phyloP scores from a whole-genome alignment of 2,797 vertebrate species.

The Peromyscus melanophrys region DNA sequence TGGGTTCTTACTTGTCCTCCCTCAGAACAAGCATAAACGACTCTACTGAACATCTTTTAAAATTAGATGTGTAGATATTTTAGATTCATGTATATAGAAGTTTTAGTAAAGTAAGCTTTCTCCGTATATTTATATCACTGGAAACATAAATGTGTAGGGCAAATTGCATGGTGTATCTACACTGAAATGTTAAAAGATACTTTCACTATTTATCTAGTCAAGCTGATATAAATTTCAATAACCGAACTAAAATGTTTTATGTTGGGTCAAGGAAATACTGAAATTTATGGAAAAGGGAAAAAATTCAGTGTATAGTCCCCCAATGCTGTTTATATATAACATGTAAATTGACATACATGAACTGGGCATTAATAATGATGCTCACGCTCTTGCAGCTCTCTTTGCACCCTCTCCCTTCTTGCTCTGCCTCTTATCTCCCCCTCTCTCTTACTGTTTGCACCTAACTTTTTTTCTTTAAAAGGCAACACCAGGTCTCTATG shows the following conservation, averaged over 20 bases:
- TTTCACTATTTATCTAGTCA: slow-evolving; percentile 29
- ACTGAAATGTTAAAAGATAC: slow-evolving; percentile 49
- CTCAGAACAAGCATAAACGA: not conserved
- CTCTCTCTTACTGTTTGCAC: not conserved
- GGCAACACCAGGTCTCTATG: not conserved
- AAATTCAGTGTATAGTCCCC: not conserved
- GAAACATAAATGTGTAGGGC: slow-evolving; percentile 58
- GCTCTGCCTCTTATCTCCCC: not conserved
- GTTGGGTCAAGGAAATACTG: not conserved
- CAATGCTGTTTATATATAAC: not conserved
- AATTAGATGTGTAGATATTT: slow-evolving; percentile 30
- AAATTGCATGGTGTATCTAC: slow-evolving; percentile 29
- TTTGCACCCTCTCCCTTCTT: not conserved
- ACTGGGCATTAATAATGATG: not conserved
- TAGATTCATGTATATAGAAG: slow-evolving; percentile 53
- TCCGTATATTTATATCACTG: slow-evolving; percentile 59
- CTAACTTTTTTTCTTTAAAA: not conserved
- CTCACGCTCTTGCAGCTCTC: not conserved
- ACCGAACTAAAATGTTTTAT: slow-evolving; percentile 6
- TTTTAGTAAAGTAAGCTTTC: slow-evolving; percentile 26
- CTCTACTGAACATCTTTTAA: slow-evolving; percentile 13
- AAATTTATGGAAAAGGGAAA: slow-evolving; percentile 6
- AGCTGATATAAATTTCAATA: slow-evolving; percentile 66
- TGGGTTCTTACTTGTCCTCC: not conserved
- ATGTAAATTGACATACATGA: not conserved